A percentile compares a stretch with the other conserved stretches of the same genome.
phyloP scores from a whole-genome alignment of 2,113 vertebrate species.

The Microtus ochrogaster region DNA sequence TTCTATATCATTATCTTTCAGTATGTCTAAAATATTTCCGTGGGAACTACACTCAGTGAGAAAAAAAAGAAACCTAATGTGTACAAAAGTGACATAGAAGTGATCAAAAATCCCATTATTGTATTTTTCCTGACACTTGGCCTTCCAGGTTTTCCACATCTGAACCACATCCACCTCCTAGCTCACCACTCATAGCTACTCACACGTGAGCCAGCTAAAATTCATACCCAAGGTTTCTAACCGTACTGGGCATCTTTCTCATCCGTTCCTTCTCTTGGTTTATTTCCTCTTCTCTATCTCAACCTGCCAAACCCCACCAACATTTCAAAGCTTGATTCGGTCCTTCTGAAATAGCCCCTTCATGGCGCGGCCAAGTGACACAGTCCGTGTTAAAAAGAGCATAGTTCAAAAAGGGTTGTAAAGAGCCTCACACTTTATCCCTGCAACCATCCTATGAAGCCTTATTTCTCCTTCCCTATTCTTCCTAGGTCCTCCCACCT shows the following conservation, averaged over 20 bases:
- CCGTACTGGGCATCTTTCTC: neutral
- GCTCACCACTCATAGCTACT: neutral
- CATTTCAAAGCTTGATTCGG: neutral
- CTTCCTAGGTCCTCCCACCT: neutral
- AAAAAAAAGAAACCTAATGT: neutral
- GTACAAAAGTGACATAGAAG: neutral
- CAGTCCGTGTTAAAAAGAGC: neutral
- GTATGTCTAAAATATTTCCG: neutral
- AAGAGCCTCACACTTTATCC: neutral
- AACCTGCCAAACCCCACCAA: conserved; percentile 17
- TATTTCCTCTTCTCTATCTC: conserved; percentile 1
- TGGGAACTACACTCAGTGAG: neutral
- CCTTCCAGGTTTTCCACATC: neutral
- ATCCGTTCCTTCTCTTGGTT: neutral
- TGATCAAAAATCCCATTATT: neutral
- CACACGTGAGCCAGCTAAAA: neutral
- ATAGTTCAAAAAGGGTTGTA: no score
- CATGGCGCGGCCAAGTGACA: neutral
- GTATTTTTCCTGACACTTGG: neutral
- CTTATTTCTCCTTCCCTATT: neutral
- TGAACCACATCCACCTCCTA: neutral
- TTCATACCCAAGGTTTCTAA: neutral
- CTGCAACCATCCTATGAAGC: neutral
- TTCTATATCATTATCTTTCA: neutral
- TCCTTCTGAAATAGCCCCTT: neutral